Evolutionary conservation across 2,888 invertebrate species (phyloP), one percentile per base, ranked within the genome.

Genomic region (Arge pagana): DNA sequence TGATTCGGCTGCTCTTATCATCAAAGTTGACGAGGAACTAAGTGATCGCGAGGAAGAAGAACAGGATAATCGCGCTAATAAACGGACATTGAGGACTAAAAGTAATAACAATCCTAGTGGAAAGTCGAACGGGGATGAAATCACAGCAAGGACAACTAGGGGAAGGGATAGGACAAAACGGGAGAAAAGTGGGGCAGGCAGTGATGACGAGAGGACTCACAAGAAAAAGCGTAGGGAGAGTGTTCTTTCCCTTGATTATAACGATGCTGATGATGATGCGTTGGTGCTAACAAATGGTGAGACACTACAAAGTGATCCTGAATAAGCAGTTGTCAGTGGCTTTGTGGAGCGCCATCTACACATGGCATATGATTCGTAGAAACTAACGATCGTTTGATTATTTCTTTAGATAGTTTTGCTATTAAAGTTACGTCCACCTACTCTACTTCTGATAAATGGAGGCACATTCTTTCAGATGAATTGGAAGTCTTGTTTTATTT

Each of bases 211-310:
- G 75, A 80, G 80, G 64, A 71, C 77, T 55, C 83, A 84, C 42
- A 87, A 86, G 77, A 87, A 88, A 72, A 83, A 87, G 58, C 79
- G 88, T 56, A 81, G 87, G 57, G 87, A 85, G 60, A 87, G 87
- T 50, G 86, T 87, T 54, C 81, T 88, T 49, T 86, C 87, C 53
- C 81, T 87, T 53, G 87, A 88, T 77, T 88, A 87, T 77, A 86
- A 87, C 71, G 88, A 88, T 45, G 72, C 66, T 62, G 88, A 88
- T 53, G 87, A 87, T 61, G 85, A 87, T 42, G 83, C 86, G n/a
- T 82, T 87, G 67, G 84, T 86, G 55, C 80, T 85, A 61, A 81
- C 85, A 62, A 88, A 88, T 74, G 87, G 87, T 56, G 87, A 86
- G 53, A 74, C 66, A 43, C 60, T 76, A 43, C 74, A 74, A 54